Percentiles rank a stretch among this genome's conserved stretches.
Evolutionary conservation across 2,797 vertebrate species (phyloP).

Genomic region (Synanceia verrucosa): DNA sequence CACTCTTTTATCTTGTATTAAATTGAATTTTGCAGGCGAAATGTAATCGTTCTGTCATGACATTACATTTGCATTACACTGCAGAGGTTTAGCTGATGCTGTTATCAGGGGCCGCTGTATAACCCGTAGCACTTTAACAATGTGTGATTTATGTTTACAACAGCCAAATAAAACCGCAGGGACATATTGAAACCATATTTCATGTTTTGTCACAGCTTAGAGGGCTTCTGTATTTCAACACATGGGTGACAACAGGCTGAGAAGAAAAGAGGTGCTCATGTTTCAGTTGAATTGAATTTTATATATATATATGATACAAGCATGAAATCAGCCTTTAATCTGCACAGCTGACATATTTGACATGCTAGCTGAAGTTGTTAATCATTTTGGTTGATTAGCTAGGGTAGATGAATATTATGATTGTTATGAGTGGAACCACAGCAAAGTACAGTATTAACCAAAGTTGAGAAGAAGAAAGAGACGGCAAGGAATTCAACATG

Average conservation of each 20-base stretch:
- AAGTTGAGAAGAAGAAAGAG: too few species aligned
- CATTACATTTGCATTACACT: constrained; percentile 43
- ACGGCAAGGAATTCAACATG: too few species aligned
- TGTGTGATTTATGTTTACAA: constrained; percentile 56
- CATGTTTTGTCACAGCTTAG: constrained; percentile 27
- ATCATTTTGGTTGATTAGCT: background rate
- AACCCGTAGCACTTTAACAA: constrained; percentile 40
- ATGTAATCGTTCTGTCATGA: constrained; percentile 25
- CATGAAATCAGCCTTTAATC: too few species aligned
- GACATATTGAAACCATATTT: constrained; percentile 43
- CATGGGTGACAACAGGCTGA: background rate
- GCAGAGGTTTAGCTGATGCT: constrained; percentile 31
- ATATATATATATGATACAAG: background rate
- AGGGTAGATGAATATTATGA: too few species aligned
- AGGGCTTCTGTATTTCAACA: constrained; percentile 26
- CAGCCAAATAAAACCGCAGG: constrained; percentile 21
- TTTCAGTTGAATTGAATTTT: constrained; percentile 12
- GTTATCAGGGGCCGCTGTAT: constrained; percentile 2
- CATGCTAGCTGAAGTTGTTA: background rate
- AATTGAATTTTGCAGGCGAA: constrained; percentile 26
- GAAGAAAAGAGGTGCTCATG: background rate
- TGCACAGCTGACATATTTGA: background rate
- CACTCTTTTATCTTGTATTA: constrained; percentile 36
- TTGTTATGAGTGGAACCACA: too few species aligned
- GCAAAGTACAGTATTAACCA: too few species aligned